Evolutionary conservation across 1,140 invertebrate genomes (phyloP), one percentile per base, ranked within the genome.

Genomic region (Marisa cornuarietis): DNA sequence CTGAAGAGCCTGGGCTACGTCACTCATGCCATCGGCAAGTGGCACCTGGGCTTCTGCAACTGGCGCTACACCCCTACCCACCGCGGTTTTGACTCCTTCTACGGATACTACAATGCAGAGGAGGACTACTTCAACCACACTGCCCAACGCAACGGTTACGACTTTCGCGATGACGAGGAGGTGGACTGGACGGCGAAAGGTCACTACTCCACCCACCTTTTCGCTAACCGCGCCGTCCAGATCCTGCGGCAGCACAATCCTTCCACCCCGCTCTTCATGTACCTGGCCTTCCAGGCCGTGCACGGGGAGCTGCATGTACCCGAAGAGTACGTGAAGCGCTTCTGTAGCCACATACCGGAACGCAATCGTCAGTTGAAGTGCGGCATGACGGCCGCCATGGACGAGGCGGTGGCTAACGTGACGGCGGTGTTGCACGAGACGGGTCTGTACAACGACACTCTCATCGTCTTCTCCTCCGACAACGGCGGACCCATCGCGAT

Each of bases 81-180:
- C 49, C 81, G 92, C 65, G 92, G 92, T 26, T 93, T 93, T 82
- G 91, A 93, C 79, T 86, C 90, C 18, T 93, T 92, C 79, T 87
- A 90, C 73, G 92, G 92, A 0, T 92, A 90, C 82, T 93, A 92
- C 81, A 86, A 84, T n/a, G 91, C 90, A 11, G 84, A 83, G 16
- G 84, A 89, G 76, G 83, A 87, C 68, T 84, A 88, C 74, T 88
- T 85, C 52, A 83, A 76, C 24, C 75, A 80, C 71, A 62, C 66
- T 26, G 20, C 18, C 69, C 20, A 71, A n/a, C 24, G 31, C n/a
- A 26, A 49, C 49, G 69, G 69, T 10, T 71, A 31, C 69, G 69
- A 71, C 69, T 71, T 71, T 20, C 42, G 71, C 14, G 52, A 73
- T n/a, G 22, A 58, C 51, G 26, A 52, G 14, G 22, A 52, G 49